These are phyloP conservation scores for Apodemia hepburni DNA, from an alignment of 2,888 invertebrate genomes.

Conservation along the genomic window DNA sequence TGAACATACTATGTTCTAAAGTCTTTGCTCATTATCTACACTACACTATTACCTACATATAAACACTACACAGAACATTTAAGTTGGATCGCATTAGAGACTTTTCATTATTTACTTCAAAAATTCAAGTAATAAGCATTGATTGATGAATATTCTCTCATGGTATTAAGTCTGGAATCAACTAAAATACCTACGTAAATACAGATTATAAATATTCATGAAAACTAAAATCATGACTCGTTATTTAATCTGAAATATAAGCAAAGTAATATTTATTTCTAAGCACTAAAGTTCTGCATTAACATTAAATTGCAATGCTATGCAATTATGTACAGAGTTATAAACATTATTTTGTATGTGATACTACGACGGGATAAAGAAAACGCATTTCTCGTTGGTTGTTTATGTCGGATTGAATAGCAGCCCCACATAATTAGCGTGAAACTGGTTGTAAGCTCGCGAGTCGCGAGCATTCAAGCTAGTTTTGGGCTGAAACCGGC, in stretches of 20 bases:
- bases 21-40: too few relatives aligned
- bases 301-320: too few relatives aligned
- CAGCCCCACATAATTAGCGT: slow-evolving; percentile 48
- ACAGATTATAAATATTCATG: background rate
- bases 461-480: slow-evolving; percentile 27
- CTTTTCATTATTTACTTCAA: too few relatives aligned
- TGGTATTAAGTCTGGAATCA: background rate
- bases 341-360: background rate
- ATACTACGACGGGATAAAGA: background rate
- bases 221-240: background rate
- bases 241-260: too few relatives aligned
- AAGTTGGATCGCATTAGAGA: too few relatives aligned
- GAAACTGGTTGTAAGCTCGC: slow-evolving; percentile 37
- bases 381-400: slow-evolving; percentile 37
- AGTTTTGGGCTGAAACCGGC: slow-evolving; percentile 49
- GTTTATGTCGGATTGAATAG: slow-evolving; percentile 46
- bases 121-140: background rate
- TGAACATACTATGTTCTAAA: too few relatives aligned
- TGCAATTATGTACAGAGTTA: background rate
- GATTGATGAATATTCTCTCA: background rate
- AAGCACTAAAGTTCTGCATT: background rate
- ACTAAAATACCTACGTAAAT: background rate
- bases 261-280: too few relatives aligned
- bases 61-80: too few relatives aligned
- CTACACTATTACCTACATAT: too few relatives aligned